Percentiles rank a stretch among this genome's conserved stretches.
phyloP scores from a whole-genome alignment of 23 tunicate genomes.

The Trididemnum clinides region DNA sequence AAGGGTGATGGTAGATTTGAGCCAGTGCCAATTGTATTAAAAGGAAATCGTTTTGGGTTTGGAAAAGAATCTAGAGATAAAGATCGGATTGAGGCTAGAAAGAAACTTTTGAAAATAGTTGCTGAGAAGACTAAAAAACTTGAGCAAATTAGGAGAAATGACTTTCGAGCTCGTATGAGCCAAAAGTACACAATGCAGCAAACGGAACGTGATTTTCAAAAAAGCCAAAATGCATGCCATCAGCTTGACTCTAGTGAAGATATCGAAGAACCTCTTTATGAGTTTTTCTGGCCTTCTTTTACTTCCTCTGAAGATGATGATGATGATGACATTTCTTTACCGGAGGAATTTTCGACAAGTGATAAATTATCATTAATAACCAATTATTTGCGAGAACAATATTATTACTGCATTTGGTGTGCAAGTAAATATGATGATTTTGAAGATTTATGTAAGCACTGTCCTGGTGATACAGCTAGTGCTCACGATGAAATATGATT shows the following conservation, averaged over 20 bases:
- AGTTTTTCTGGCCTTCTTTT: constrained; percentile 75
- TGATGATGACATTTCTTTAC: constrained; percentile 37
- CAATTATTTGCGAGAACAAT: constrained; percentile 55
- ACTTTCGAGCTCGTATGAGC: constrained; percentile 84
- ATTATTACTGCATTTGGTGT: constrained; percentile 94
- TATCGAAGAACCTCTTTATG: constrained; percentile 40
- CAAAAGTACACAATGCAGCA: constrained; percentile 42
- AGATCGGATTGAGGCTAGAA: constrained; percentile 27
- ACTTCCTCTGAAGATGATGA: constrained; percentile 2
- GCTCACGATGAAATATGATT: constrained; percentile 91
- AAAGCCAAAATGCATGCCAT: constrained; percentile 85
- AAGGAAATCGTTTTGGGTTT: constrained; percentile 62
- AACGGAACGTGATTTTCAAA: constrained; percentile 61
- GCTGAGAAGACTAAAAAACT: constrained; percentile 45
- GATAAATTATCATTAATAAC: constrained; percentile 71
- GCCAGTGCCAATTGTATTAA: constrained; percentile 78
- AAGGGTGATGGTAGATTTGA: constrained; percentile 75
- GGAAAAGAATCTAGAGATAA: constrained; percentile 83
- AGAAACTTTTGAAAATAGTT: constrained; percentile 34
- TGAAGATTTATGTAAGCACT: constrained; percentile 49
- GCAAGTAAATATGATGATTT: constrained; percentile 63
- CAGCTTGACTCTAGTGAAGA: constrained; percentile 43
- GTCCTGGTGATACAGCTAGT: constrained; percentile 80
- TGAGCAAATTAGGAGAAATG: constrained; percentile 40
- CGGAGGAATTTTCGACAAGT: constrained; percentile 24